Conservation (phyloP, 2,113 vertebrate genomes). For the Tragelaphus strepsiceros region DNA sequence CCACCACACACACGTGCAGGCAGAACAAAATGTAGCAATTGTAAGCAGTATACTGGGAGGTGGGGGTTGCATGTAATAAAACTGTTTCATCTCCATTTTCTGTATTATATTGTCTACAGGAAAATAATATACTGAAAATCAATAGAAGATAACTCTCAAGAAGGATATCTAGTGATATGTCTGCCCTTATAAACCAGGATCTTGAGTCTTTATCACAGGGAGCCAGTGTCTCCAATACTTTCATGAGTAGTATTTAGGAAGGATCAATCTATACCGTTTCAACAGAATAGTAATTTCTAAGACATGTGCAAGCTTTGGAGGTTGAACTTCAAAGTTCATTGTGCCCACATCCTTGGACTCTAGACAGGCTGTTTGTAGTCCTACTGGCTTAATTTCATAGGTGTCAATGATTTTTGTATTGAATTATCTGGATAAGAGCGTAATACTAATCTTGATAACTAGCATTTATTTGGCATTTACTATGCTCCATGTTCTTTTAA, state of each 20-base stretch:
- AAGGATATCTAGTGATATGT: background rate
- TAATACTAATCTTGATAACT: background rate
- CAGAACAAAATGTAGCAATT: background rate
- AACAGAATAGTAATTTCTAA: background rate
- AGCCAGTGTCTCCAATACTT: background rate
- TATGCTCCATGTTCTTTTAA: background rate
- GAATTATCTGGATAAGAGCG: background rate
- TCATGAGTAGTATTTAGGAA: background rate
- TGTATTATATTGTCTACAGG: background rate
- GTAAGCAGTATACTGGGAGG: background rate
- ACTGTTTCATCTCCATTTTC: background rate
- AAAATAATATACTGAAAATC: constrained; percentile 13
- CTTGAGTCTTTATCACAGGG: background rate
- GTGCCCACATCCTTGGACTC: background rate
- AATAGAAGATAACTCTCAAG: background rate
- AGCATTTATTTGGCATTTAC: background rate
- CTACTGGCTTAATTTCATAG: background rate
- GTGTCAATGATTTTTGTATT: background rate
- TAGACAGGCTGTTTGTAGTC: background rate
- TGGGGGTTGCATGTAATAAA: background rate
- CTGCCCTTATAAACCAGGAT: background rate
- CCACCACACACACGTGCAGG: background rate
- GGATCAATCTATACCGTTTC: background rate
- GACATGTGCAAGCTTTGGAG: background rate
- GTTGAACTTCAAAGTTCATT: background rate